Conservation (phyloP, 2,797 vertebrate species). For the Meriones psammophilus region DNA sequence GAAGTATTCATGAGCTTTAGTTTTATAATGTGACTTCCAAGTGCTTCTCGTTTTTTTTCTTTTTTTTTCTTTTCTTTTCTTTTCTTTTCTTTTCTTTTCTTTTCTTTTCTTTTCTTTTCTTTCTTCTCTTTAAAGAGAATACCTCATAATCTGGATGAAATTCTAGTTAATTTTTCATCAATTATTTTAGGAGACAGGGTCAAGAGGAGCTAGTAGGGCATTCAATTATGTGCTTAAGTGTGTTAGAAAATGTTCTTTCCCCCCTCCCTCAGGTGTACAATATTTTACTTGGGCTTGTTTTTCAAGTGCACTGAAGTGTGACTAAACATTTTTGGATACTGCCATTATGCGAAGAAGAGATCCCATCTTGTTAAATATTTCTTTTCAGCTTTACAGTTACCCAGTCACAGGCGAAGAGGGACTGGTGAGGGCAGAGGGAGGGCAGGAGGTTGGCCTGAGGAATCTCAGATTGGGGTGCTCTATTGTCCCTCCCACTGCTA, state of each 20-base stretch:
- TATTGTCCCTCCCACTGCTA: conserved; percentile 73
- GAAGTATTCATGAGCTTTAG: not conserved
- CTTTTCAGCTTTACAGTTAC: conserved; percentile 88
- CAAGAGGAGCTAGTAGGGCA: conserved; percentile 69
- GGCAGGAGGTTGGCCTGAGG: conserved; percentile 76
- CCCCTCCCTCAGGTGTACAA: conserved; percentile 67
- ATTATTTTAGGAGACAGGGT: conserved; percentile 68
- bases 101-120: too few species aligned
- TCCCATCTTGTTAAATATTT: conserved; percentile 94
- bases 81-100: too few species aligned
- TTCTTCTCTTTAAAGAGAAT: not conserved
- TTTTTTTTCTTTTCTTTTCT: not conserved
- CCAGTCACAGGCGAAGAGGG: conserved; percentile 72
- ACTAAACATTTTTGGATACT: conserved; percentile 92
- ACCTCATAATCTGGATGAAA: not conserved
- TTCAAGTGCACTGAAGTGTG: conserved; percentile 88
- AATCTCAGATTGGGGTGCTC: conserved; percentile 82
- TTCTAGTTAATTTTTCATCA: conserved; percentile 78
- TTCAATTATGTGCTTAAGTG: conserved; percentile 75
- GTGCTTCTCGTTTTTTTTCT: not conserved
- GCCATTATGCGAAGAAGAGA: conserved; percentile 91
- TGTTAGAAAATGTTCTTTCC: not conserved
- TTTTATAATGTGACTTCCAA: conserved; percentile 43
- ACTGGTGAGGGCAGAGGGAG: conserved; percentile 82
- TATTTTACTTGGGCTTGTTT: conserved; percentile 86